A percentile compares a stretch with the other conserved stretches of the same genome.
These are phyloP conservation scores for Laspeyria flexula DNA, from an alignment of 2,888 invertebrate genomes.

Conservation along the genomic window DNA sequence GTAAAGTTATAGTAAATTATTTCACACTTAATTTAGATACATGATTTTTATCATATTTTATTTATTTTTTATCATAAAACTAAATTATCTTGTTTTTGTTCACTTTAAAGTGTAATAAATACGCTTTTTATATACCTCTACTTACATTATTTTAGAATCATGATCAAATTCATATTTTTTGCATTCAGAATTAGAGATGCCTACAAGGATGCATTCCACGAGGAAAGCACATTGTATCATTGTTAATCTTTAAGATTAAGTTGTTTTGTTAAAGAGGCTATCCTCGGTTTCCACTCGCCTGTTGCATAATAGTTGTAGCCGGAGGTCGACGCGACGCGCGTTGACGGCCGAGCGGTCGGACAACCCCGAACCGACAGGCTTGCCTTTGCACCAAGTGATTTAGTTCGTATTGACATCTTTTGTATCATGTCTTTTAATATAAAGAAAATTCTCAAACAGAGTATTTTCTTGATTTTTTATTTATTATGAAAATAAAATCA, in stretches of 20 bases:
- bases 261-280: constrained; percentile 82
- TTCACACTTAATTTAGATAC: constrained; percentile 82
- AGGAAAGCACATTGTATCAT: constrained; percentile 75
- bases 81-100: constrained; percentile 75
- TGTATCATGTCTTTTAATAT: constrained; percentile 86
- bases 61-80: constrained; percentile 77
- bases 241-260: constrained; percentile 72
- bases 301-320: constrained; percentile 70
- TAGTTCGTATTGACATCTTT: constrained; percentile 86
- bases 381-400: constrained; percentile 87
- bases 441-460: constrained; percentile 81
- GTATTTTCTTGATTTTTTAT: constrained; percentile 83
- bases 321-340: constrained; percentile 42
- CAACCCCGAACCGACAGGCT: constrained; percentile 79
- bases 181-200: constrained; percentile 70
- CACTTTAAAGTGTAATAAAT: constrained; percentile 81
- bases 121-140: constrained; percentile 83
- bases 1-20: constrained; percentile 85
- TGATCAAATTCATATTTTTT: constrained; percentile 81
- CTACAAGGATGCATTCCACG: constrained; percentile 78
- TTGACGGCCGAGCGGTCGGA: constrained; percentile 53
- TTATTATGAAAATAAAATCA: constrained; percentile 86
- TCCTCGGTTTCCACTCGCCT: constrained; percentile 81
- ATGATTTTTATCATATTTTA: constrained; percentile 80
- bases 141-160: constrained; percentile 81